Evolutionary conservation across 2,797 vertebrate genomes (phyloP), one percentile per base, ranked within the genome.

Genomic region (Lacerta agilis): DNA sequence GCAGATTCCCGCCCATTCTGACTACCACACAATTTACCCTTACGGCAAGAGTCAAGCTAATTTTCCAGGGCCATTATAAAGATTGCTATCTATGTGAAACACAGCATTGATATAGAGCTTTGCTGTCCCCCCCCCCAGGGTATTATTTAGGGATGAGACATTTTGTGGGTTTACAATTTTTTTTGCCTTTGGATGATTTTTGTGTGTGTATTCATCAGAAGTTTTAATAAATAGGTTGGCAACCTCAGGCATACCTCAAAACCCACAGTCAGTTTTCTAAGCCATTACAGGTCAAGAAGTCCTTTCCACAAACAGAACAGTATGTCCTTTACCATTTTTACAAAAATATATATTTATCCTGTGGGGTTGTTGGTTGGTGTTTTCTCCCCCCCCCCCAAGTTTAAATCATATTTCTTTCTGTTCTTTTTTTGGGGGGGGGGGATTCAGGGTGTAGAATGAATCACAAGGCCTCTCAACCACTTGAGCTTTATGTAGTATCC

Each of bases 271-370:
- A 79, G 45, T 27, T 38, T 71, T 67, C 43, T 69, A 27, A 79
- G 15, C 85, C n/a, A 8, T 43, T 38, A 6, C 11, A 55, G 76
- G 76, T 86, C 85, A 79, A 18, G 5, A 29, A 55, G 85, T 69
- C 76, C n/a, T 86, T 71, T 86, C 85, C 76, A 36, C 55, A 25
- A 49, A 55, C 36, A 49, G 64, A 33, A n/a, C 64, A 58, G 33
- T 3, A 27, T 45, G 18, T 86, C 64, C 66, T 86, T 38, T 79
- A 43, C 20, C 77, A 69, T 79, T 86, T 85, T 86, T 86, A 67
- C 36, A 61, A 23, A 77, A 77, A 33, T n/a, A 23, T 33, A n/a
- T 61, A 29, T 66, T 77, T 85, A 27, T 43, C 58, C 29, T 73
- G 72, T 41, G 71, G 33, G 11, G 15, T n/a, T 82, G 23, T 75